Conservation (phyloP, 2,888 invertebrate species). For the Megastigmus dorsalis region DNA sequence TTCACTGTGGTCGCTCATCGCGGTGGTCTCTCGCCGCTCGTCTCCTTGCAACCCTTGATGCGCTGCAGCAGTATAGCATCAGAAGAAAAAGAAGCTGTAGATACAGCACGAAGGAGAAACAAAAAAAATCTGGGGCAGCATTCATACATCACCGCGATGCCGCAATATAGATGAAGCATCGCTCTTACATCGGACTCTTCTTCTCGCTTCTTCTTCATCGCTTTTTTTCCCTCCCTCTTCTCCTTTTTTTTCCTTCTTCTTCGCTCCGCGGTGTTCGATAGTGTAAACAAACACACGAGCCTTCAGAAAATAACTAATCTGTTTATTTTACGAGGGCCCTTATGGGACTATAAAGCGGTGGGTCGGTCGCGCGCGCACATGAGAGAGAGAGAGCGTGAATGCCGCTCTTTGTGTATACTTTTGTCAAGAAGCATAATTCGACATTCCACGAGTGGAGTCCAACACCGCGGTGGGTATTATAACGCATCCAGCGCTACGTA, state of each 20-base stretch:
- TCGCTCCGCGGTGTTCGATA: background rate
- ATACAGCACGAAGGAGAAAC: background rate
- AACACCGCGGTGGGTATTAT: too few species aligned
- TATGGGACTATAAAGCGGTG: slow-evolving; percentile 19
- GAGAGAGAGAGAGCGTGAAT: slow-evolving; percentile 8
- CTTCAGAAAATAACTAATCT: slow-evolving; percentile 40
- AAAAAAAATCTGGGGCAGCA: slow-evolving; percentile 38
- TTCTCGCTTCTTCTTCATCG: slow-evolving; percentile 2
- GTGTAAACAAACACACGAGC: slow-evolving; percentile 31
- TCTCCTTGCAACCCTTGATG: background rate
- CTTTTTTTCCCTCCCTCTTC: background rate
- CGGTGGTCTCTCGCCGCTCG: background rate
- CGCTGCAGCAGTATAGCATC: too few species aligned
- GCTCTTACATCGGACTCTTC: background rate
- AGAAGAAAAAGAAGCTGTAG: background rate
- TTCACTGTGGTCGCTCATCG: too few species aligned
- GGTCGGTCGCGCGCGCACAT: too few species aligned
- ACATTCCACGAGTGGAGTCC: slow-evolving; percentile 13
- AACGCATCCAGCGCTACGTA: too few species aligned
- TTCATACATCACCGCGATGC: slow-evolving; percentile 31
- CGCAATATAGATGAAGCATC: background rate
- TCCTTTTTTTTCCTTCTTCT: background rate
- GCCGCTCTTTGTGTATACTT: slow-evolving; percentile 14
- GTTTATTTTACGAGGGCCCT: slow-evolving; percentile 48
- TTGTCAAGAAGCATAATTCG: slow-evolving; percentile 10